These are phyloP conservation scores for Telmatochromis brachygnathus DNA, from an alignment of 2,113 vertebrate species.

Conservation along the genomic window DNA sequence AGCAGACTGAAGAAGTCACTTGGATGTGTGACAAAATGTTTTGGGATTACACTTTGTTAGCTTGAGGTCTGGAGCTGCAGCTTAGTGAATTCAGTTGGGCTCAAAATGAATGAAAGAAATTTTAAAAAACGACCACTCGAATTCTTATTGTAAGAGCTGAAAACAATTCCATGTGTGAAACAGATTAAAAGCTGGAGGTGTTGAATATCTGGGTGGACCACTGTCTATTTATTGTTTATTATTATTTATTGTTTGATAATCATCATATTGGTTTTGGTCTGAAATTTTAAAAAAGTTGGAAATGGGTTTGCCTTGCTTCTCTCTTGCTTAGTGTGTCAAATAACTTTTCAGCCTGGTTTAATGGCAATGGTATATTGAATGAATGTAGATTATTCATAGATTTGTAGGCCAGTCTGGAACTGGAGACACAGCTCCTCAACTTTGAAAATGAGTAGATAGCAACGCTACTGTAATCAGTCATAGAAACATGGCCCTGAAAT, in stretches of 20 bases:
- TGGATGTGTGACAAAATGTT: neutral
- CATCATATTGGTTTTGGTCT: neutral
- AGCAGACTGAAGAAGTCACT: neutral
- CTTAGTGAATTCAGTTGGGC: neutral
- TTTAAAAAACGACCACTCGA: neutral
- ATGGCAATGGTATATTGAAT: neutral
- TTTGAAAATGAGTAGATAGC: neutral
- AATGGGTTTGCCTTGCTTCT: neutral
- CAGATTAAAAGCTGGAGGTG: neutral
- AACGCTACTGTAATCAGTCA: neutral
- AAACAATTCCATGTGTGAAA: neutral
- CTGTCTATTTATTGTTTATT: neutral
- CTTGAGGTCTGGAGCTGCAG: neutral
- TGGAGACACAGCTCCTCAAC: neutral
- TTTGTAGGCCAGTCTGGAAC: neutral
- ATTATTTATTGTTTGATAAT: neutral
- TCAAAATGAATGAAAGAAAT: neutral
- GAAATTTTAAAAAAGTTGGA: fast-evolving
- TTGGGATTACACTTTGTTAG: neutral
- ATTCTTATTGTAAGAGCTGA: neutral
- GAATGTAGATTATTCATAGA: neutral
- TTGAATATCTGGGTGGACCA: neutral
- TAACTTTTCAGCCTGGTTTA: neutral
- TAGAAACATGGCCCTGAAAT: neutral
- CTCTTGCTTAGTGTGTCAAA: neutral